phyloP scores from a whole-genome alignment of 2,113 vertebrate species.

The Callipepla californica region DNA sequence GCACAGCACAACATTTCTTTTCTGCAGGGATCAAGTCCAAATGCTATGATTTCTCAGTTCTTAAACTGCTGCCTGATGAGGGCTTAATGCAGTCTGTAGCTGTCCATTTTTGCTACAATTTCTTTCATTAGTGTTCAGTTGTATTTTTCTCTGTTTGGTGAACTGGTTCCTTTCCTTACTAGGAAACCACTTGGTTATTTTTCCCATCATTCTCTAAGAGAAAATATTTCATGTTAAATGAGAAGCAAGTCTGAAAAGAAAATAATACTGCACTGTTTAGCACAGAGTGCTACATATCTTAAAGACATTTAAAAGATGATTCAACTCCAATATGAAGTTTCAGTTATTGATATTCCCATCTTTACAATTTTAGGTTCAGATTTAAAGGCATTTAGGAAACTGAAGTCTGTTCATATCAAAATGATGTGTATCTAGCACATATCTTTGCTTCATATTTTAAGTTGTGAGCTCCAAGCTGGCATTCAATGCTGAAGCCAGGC shows the following conservation, averaged over 20 bases:
- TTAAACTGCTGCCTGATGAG: neutral
- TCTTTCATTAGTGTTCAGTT: neutral
- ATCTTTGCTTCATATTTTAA: neutral
- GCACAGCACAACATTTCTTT: neutral
- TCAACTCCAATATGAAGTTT: neutral
- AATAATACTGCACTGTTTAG: neutral
- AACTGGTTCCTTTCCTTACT: constrained; percentile 4
- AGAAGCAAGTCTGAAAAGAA: neutral
- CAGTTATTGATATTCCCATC: neutral
- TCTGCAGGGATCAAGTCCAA: neutral
- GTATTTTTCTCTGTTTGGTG: neutral
- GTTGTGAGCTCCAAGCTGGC: neutral
- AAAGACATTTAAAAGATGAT: neutral
- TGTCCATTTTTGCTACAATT: neutral
- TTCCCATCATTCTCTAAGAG: neutral
- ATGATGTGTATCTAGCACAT: neutral
- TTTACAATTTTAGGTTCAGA: neutral
- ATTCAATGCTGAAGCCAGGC: neutral
- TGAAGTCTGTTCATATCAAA: neutral
- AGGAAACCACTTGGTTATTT: neutral
- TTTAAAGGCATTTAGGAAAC: neutral
- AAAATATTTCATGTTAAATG: neutral
- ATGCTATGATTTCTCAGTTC: neutral
- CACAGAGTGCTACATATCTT: neutral
- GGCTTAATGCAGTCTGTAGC: neutral